Conservation (phyloP, 2,797 vertebrate species). For the Florisuga fusca region DNA sequence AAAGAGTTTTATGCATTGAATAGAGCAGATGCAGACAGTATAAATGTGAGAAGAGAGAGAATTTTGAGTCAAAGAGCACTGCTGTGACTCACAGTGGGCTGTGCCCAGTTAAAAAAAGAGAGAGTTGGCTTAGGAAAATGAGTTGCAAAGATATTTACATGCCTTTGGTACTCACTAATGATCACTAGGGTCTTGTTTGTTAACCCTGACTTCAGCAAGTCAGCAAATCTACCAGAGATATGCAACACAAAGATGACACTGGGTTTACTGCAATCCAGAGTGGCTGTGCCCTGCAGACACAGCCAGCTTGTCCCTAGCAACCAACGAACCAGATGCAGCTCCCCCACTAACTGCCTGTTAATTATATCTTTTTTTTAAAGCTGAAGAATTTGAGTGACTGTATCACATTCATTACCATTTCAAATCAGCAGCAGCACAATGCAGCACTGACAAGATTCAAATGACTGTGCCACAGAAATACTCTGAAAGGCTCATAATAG, state of each 20-base stretch:
- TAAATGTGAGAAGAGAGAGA: background rate
- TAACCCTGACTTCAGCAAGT: background rate
- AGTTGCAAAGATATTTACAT: background rate
- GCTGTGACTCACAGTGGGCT: background rate
- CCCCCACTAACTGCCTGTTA: constrained; percentile 33
- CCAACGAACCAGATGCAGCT: constrained; percentile 40
- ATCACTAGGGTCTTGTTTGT: background rate
- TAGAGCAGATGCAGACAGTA: background rate
- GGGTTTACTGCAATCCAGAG: background rate
- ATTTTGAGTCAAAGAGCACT: background rate
- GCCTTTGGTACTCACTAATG: background rate
- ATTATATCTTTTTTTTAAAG: background rate
- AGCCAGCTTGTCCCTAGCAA: background rate
- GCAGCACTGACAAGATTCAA: constrained; percentile 39
- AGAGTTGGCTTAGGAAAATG: background rate
- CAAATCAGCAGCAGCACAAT: constrained; percentile 55
- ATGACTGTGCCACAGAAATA: constrained; percentile 34
- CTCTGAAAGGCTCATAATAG: background rate
- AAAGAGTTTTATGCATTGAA: background rate
- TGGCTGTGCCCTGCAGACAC: background rate
- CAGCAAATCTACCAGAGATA: background rate
- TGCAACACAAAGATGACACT: background rate
- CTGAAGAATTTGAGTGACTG: background rate
- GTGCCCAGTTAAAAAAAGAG: background rate
- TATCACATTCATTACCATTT: constrained; percentile 61